phyloP scores from a whole-genome alignment of 2,888 invertebrate species.

The Eristalis pertinax region DNA sequence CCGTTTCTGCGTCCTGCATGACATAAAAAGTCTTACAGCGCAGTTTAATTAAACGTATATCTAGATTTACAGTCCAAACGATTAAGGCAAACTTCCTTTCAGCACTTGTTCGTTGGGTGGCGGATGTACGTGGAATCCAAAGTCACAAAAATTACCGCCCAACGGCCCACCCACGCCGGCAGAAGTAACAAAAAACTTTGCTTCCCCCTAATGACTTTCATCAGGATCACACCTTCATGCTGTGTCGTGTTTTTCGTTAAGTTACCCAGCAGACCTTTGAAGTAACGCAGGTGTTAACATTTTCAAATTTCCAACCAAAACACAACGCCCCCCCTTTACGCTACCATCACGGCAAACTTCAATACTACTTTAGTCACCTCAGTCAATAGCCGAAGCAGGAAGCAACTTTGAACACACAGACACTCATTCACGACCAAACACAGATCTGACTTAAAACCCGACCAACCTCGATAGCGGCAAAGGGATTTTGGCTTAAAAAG shows the following conservation, averaged over 20 bases:
- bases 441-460: slow-evolving; percentile 22
- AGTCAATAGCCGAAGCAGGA: slow-evolving; percentile 35
- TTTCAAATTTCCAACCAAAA: slow-evolving; percentile 28
- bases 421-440: background rate
- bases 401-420: slow-evolving; percentile 3
- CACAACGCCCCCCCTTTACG: background rate
- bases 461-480: slow-evolving; percentile 46
- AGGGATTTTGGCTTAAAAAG: slow-evolving; percentile 55
- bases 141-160: slow-evolving; percentile 20
- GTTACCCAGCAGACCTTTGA: slow-evolving; percentile 22
- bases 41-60: background rate
- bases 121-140: background rate
- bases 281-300: slow-evolving; percentile 44
- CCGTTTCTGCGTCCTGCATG: background rate
- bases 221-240: slow-evolving; percentile 41
- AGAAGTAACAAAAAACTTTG: slow-evolving; percentile 14
- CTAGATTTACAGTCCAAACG: background rate
- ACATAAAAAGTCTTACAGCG: background rate
- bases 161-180: background rate
- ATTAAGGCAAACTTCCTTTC: slow-evolving; percentile 2
- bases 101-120: background rate
- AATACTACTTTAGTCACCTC: slow-evolving; percentile 13
- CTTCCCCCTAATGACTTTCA: slow-evolving; percentile 27
- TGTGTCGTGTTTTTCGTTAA: slow-evolving; percentile 12
- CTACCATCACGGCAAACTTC: background rate